phyloP scores from a whole-genome alignment of 2,113 vertebrate genomes.

The Neomonachus schauinslandi region DNA sequence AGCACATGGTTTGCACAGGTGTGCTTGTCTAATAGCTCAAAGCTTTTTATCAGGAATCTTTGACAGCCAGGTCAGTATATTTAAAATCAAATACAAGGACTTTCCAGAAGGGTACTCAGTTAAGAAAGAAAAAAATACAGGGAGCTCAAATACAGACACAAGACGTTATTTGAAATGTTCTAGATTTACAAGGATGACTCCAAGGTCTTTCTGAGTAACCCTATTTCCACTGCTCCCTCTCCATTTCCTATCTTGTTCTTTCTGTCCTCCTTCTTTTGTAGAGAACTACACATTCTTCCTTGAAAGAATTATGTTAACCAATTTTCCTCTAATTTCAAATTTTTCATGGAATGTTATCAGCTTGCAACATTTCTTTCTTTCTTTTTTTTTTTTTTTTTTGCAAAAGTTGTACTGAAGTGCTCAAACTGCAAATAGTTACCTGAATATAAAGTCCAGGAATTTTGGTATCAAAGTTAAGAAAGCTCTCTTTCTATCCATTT shows the following conservation, averaged over 20 bases:
- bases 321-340: not conserved
- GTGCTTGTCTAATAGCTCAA: not conserved
- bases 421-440: not conserved
- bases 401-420: not conserved
- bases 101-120: not conserved
- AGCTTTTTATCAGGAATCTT: not conserved
- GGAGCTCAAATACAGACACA: not conserved
- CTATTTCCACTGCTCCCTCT: not conserved
- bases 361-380: not conserved
- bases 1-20: not conserved
- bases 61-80: not conserved
- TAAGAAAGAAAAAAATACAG: not conserved
- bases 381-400: not conserved
- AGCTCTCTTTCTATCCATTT: not conserved
- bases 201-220: not conserved
- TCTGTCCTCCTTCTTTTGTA: not conserved
- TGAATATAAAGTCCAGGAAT: not conserved
- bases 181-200: not conserved
- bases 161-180: not conserved
- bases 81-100: not conserved
- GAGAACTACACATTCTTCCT: not conserved
- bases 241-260: not conserved
- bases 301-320: not conserved
- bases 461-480: not conserved
- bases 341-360: not conserved